Percentiles rank a stretch among this genome's conserved stretches.
Conservation (phyloP, 2,888 invertebrate genomes). For the Cyclophora albipunctata region DNA sequence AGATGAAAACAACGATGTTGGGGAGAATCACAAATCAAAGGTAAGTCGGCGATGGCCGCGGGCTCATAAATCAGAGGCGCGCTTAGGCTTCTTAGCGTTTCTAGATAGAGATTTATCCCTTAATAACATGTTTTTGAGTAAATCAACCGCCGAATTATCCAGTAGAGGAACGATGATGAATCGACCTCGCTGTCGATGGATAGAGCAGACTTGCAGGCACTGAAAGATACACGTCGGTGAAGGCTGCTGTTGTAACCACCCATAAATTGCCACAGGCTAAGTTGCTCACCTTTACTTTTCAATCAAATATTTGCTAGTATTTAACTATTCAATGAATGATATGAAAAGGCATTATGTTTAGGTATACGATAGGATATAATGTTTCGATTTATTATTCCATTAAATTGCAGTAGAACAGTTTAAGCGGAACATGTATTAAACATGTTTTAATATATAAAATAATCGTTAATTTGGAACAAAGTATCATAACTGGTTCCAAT, state of each 20-base stretch:
- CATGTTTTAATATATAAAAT: too few relatives aligned
- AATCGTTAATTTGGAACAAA: conserved; percentile 1
- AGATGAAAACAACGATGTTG: conserved; percentile 59
- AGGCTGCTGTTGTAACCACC: too few relatives aligned
- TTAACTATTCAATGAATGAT: too few relatives aligned
- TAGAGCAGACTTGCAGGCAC: conserved; percentile 25
- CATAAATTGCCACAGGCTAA: too few relatives aligned
- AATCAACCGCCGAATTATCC: conserved; percentile 75
- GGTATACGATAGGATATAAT: too few relatives aligned
- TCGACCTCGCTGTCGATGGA: conserved; percentile 60
- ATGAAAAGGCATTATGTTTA: too few relatives aligned
- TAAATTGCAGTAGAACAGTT: too few relatives aligned
- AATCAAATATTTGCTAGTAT: too few relatives aligned
- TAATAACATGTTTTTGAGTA: conserved; percentile 75
- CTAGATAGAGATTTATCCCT: conserved; percentile 75
- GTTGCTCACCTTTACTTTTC: too few relatives aligned
- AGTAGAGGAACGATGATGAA: conserved; percentile 72
- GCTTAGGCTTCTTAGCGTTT: conserved; percentile 75
- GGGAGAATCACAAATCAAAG: conserved; percentile 65
- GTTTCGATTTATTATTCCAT: too few relatives aligned
- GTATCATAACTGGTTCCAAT: conserved; percentile 13
- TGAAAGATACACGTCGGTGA: too few relatives aligned
- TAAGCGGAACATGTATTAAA: too few relatives aligned
- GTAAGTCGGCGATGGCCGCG: conserved; percentile 55
- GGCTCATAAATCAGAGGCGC: conserved; percentile 65